A percentile compares a stretch with the other conserved stretches of the same genome.
phyloP scores from a whole-genome alignment of 2,888 invertebrate genomes.

The Andrena haemorrhoa region DNA sequence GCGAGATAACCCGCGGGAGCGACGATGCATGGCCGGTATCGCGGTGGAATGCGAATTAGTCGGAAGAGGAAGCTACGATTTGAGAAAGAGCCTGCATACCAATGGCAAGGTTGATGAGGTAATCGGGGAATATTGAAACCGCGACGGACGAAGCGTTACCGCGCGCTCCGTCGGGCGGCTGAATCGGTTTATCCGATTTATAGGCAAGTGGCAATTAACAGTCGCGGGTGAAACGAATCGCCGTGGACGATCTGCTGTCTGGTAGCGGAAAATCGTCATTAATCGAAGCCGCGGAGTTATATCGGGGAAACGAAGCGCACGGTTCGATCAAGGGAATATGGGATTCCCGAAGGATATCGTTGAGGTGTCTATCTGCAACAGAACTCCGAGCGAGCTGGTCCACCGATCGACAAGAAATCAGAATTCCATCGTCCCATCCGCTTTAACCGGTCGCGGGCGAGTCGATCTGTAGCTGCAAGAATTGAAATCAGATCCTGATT shows the following conservation, averaged over 20 bases:
- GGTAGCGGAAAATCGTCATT: constrained; percentile 52
- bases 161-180: neutral
- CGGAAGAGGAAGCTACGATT: constrained; percentile 46
- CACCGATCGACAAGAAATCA: neutral
- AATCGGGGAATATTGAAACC: constrained; percentile 27
- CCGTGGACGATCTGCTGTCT: constrained; percentile 23
- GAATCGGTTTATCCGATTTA: constrained; percentile 37
- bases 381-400: neutral
- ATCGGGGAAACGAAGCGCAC: constrained; percentile 9
- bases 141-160: constrained; percentile 17
- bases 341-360: neutral
- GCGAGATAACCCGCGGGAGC: constrained; percentile 29
- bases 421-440: neutral
- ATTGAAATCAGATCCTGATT: constrained; percentile 56
- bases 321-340: neutral
- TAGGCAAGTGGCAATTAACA: constrained; percentile 38
- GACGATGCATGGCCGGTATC: neutral
- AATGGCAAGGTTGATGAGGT: constrained; percentile 37
- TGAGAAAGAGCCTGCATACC: constrained; percentile 21
- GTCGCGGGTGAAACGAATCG: constrained; percentile 11
- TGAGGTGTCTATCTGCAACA: neutral
- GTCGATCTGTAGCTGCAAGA: constrained; percentile 23
- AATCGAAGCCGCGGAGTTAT: constrained; percentile 7
- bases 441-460: constrained; percentile 16
- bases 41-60: constrained; percentile 49